phyloP scores from a whole-genome alignment of 2,888 invertebrate genomes.

The Cantharis flavilabris region DNA sequence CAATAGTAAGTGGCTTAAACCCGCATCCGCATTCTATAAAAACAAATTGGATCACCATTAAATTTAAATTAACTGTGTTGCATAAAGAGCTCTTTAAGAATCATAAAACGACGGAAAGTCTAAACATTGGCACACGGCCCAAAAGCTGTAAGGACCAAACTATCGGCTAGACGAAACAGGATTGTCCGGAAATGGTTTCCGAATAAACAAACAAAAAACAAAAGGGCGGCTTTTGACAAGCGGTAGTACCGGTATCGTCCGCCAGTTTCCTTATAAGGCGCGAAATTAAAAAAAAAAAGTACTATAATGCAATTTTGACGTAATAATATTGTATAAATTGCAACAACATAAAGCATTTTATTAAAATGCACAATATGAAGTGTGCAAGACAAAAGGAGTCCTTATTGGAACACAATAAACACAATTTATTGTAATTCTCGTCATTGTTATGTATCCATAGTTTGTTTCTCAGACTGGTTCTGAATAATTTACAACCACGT shows the following conservation, averaged over 20 bases:
- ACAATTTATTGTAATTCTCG: constrained; percentile 18
- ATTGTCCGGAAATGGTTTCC: no score
- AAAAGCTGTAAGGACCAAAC: not conserved
- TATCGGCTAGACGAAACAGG: not conserved
- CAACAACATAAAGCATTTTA: not conserved
- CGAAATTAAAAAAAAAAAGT: not conserved
- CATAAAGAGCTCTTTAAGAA: constrained; percentile 2
- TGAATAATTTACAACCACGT: constrained; percentile 20
- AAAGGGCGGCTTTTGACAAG: not conserved
- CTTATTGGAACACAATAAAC: constrained; percentile 1
- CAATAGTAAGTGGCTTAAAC: not conserved
- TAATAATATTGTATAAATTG: not conserved
- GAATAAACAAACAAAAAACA: not conserved
- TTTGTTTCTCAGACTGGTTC: constrained; percentile 21
- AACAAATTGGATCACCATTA: constrained; percentile 15
- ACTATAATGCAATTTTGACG: not conserved
- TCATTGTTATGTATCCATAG: constrained; percentile 19
- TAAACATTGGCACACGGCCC: not conserved
- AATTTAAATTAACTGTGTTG: constrained; percentile 13
- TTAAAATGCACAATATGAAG: not conserved
- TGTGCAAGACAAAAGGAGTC: not conserved
- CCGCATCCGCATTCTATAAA: constrained; percentile 10
- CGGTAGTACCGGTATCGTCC: not conserved
- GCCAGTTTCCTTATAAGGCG: not conserved
- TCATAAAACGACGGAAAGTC: not conserved